Percentiles rank a stretch among this genome's conserved stretches.
phyloP scores from a whole-genome alignment of 2,113 vertebrate species.

The Ammodytes dubius region DNA sequence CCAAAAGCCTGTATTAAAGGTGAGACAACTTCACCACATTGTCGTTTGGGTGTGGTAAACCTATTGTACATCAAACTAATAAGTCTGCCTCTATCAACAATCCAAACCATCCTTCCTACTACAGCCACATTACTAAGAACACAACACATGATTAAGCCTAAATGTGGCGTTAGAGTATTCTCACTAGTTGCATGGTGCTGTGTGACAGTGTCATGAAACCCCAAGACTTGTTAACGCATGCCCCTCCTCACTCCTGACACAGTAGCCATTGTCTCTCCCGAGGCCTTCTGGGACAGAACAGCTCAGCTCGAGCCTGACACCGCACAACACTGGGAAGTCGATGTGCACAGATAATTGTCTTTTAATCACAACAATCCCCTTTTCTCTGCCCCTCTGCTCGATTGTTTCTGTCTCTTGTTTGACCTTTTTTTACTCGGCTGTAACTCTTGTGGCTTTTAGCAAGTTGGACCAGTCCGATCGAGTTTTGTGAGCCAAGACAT shows the following conservation, averaged over 20 bases:
- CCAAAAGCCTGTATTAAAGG: neutral
- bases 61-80: neutral
- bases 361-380: constrained; percentile 84
- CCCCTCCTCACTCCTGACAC: constrained; percentile 70
- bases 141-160: constrained; percentile 12
- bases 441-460: constrained; percentile 56
- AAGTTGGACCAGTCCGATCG: constrained; percentile 24
- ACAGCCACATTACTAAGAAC: neutral
- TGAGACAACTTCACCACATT: neutral
- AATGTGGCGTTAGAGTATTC: constrained; percentile 21
- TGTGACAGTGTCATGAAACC: constrained; percentile 61
- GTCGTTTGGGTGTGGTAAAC: neutral
- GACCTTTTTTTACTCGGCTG: constrained; percentile 50
- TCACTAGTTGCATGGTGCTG: constrained; percentile 36
- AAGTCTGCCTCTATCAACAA: neutral
- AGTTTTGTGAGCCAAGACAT: neutral
- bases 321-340: constrained; percentile 84
- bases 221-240: constrained; percentile 53
- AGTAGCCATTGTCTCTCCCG: constrained; percentile 83
- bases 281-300: constrained; percentile 78
- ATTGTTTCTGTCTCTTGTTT: constrained; percentile 68
- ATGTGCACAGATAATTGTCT: constrained; percentile 85
- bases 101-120: neutral
- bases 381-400: constrained; percentile 64
- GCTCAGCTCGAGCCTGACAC: constrained; percentile 86